Conservation (phyloP, 2,113 vertebrate genomes). For the Hippotragus niger region DNA sequence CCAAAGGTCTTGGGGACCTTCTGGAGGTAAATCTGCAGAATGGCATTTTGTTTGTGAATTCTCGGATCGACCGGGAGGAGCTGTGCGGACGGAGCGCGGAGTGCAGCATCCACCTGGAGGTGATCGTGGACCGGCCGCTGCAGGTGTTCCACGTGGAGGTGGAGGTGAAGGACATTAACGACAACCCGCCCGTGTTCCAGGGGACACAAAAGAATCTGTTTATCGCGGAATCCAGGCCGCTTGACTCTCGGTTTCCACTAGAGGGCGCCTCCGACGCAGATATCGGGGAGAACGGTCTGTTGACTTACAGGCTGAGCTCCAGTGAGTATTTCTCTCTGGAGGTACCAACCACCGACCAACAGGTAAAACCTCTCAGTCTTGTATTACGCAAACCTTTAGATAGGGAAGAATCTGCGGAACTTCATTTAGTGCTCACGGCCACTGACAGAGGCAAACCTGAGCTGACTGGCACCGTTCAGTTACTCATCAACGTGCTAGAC, state of each 20-base stretch:
- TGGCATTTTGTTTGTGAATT: not conserved
- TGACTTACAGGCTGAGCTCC: conserved; percentile 77
- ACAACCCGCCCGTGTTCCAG: conserved; percentile 24
- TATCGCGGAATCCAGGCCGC: conserved; percentile 64
- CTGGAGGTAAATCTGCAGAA: not conserved
- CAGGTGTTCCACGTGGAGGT: conserved; percentile 84
- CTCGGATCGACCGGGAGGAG: not conserved
- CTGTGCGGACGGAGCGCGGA: conserved; percentile 33
- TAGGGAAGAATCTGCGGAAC: conserved; percentile 57
- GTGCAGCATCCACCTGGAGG: conserved; percentile 76
- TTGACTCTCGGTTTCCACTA: conserved; percentile 72
- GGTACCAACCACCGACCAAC: conserved; percentile 49
- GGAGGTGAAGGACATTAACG: conserved; percentile 75
- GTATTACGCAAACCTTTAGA: conserved; percentile 70
- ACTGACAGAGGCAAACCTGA: conserved; percentile 77
- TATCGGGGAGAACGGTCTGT: conserved; percentile 77
- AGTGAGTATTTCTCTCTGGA: conserved; percentile 78
- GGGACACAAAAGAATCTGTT: conserved; percentile 46
- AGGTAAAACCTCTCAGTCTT: conserved; percentile 67
- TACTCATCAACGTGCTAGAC: conserved; percentile 68
- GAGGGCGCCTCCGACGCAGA: conserved; percentile 79
- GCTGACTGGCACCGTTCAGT: conserved; percentile 66
- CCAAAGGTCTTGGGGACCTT: not conserved
- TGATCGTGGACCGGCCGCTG: conserved; percentile 79
- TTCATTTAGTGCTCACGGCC: conserved; percentile 71